phyloP scores from a whole-genome alignment of 2,113 vertebrate genomes.

The Amblyopsis rosae region DNA sequence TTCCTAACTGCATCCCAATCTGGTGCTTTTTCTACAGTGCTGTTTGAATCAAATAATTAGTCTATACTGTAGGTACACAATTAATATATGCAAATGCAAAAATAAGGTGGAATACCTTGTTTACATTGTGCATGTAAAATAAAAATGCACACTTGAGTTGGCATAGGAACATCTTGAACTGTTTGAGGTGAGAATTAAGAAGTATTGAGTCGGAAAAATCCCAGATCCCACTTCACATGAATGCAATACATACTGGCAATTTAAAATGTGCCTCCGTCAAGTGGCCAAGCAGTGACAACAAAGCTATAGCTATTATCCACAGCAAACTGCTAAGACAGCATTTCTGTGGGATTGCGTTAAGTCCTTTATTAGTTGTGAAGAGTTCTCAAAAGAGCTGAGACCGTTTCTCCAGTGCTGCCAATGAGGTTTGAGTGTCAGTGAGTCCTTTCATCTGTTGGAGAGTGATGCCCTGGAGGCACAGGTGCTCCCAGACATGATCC shows the following conservation, averaged over 20 bases:
- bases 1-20: no score
- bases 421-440: constrained; percentile 55
- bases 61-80: background rate
- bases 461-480: constrained; percentile 31
- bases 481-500: constrained; percentile 2
- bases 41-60: background rate
- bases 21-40: background rate
- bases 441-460: constrained; percentile 54
- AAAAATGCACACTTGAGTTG: no score
- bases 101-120: no score
- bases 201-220: background rate
- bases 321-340: constrained; percentile 41
- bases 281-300: no score
- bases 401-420: constrained; percentile 43
- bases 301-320: background rate
- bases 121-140: no score
- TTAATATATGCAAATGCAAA: background rate
- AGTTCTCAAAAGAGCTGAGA: constrained; percentile 55
- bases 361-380: constrained; percentile 32
- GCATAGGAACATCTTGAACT: no score
- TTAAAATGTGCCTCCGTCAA: constrained; percentile 5
- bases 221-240: background rate
- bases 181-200: no score
- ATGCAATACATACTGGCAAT: constrained; percentile 20
- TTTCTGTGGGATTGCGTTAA: constrained; percentile 38